These are phyloP conservation scores for Ruditapes philippinarum DNA, from an alignment of 1,140 invertebrate genomes.

Conservation along the genomic window DNA sequence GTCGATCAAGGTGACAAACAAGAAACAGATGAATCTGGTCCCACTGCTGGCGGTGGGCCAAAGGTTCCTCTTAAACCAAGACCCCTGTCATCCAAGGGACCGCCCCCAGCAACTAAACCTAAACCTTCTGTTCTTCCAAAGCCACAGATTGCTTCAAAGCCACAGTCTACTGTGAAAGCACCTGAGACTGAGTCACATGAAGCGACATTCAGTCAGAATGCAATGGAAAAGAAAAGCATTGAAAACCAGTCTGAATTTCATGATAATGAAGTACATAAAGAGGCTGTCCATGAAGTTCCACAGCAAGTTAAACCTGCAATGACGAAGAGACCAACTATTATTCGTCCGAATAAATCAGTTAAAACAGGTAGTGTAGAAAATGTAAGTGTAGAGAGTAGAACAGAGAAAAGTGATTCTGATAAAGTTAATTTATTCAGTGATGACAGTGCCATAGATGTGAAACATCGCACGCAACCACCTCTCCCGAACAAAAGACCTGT, in stretches of 20 bases:
- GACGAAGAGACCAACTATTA: slow-evolving; percentile 64
- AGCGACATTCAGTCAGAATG: background rate
- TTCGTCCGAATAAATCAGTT: slow-evolving; percentile 39
- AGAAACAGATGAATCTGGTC: background rate
- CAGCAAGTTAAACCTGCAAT: background rate
- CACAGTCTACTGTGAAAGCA: slow-evolving; percentile 5
- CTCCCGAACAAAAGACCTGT: slow-evolving; percentile 55
- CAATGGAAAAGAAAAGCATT: background rate
- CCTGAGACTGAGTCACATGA: background rate
- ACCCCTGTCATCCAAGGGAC: background rate
- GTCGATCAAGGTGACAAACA: background rate
- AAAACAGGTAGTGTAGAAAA: slow-evolving; percentile 54
- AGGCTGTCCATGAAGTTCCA: background rate
- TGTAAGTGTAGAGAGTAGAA: background rate
- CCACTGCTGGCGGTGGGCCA: background rate
- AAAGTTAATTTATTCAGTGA: slow-evolving; percentile 10
- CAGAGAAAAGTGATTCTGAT: slow-evolving; percentile 21
- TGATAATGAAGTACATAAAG: background rate
- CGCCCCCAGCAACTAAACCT: slow-evolving; percentile 55
- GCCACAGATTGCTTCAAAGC: slow-evolving; percentile 37
- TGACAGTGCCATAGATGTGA: background rate
- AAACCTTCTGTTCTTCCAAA: slow-evolving; percentile 60
- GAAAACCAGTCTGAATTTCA: background rate
- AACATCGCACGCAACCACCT: slow-evolving; percentile 1
- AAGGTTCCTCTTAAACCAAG: slow-evolving; percentile 9